Evolutionary conservation across 2,113 vertebrate species (phyloP).

Genomic region (Brachionichthys hirsutus): DNA sequence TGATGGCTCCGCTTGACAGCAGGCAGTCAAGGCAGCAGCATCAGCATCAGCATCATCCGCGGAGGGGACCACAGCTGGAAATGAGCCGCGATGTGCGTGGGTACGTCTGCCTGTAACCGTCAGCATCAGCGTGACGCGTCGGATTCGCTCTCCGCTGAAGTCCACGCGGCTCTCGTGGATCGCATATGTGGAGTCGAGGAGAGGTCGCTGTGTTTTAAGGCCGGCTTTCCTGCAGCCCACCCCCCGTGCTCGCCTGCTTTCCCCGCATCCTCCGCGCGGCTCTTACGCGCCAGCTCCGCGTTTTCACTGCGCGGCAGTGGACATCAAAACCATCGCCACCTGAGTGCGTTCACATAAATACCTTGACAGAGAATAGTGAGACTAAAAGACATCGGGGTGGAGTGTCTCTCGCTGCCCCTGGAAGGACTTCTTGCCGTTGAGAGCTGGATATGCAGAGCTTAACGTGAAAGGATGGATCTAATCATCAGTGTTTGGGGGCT

Average conservation of each 20-base stretch:
- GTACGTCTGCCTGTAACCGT: conserved; percentile 62
- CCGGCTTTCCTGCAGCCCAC: conserved; percentile 56
- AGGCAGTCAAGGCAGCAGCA: conserved; percentile 37
- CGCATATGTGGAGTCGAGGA: conserved; percentile 43
- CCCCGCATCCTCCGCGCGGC: conserved; percentile 31
- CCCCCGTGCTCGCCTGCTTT: conserved; percentile 19
- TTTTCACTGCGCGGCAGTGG: conserved; percentile 13
- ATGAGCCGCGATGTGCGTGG: conserved; percentile 58
- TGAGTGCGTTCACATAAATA: conserved; percentile 26
- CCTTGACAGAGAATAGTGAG: conserved; percentile 28
- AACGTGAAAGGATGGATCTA: conserved; percentile 90
- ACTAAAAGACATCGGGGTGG: conserved; percentile 43
- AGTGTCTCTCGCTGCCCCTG: conserved; percentile 51
- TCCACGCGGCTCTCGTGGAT: conserved; percentile 18
- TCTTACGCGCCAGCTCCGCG: conserved; percentile 19
- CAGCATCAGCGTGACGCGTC: conserved; percentile 52
- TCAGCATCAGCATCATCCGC: conserved; percentile 18
- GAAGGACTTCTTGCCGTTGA: conserved; percentile 72
- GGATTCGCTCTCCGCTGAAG: conserved; percentile 64
- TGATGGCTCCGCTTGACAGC: conserved; percentile 49
- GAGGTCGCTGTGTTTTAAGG: conserved; percentile 34
- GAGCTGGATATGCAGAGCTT: conserved; percentile 88
- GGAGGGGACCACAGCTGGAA: conserved; percentile 73
- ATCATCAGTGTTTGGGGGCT: conserved; percentile 85
- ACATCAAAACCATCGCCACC: conserved; percentile 5